phyloP scores from a whole-genome alignment of 2,888 invertebrate genomes.

The Pecten maximus region DNA sequence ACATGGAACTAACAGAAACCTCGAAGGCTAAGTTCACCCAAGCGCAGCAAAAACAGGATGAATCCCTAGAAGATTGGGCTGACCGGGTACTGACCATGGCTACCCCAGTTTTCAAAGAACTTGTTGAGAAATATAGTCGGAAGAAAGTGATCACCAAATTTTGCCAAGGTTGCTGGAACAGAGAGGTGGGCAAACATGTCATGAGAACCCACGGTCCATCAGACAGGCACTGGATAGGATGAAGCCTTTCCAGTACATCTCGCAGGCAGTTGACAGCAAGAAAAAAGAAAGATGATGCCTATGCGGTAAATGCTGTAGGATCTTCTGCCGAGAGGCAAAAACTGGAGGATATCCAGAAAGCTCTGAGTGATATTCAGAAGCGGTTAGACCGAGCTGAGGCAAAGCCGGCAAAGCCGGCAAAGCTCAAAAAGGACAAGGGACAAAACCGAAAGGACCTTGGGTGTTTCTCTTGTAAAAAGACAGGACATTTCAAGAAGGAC shows the following conservation, averaged over 20 bases:
- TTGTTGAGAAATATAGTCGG: not conserved
- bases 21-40: not conserved
- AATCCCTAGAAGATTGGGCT: constrained; percentile 42
- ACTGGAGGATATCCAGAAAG: not conserved
- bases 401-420: not conserved
- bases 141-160: not conserved
- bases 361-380: not conserved
- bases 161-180: constrained; percentile 39
- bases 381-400: not conserved
- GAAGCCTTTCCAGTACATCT: not conserved
- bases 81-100: constrained; percentile 35
- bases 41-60: not conserved
- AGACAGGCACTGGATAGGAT: constrained; percentile 16
- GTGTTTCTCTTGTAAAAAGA: not conserved
- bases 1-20: not conserved
- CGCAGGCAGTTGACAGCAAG: not conserved
- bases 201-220: not conserved
- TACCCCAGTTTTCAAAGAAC: not conserved
- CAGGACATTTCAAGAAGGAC: not conserved
- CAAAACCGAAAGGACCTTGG: not conserved
- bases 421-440: not conserved
- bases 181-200: constrained; percentile 25
- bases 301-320: not conserved
- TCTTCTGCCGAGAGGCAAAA: not conserved
- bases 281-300: not conserved